Conservation (phyloP, 2,797 vertebrate genomes). For the Pterois miles region DNA sequence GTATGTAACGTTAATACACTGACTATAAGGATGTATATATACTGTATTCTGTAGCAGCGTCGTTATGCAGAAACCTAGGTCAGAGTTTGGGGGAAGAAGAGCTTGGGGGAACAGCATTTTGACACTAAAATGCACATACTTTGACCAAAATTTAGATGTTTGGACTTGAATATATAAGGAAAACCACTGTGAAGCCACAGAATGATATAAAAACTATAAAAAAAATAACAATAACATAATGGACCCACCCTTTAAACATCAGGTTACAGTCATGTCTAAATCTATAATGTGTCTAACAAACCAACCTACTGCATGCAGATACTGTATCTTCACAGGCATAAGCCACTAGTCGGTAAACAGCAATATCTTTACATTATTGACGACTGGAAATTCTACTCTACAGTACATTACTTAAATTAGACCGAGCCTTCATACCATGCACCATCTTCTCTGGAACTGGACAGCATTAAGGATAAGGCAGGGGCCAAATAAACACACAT, state of each 20-base stretch:
- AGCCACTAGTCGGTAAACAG: not conserved
- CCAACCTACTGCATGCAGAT: not conserved
- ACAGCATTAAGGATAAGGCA: slow-evolving; percentile 61
- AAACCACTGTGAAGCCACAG: too few species aligned
- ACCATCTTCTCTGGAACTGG: slow-evolving; percentile 79
- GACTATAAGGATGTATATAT: too few species aligned
- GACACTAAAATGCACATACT: too few species aligned
- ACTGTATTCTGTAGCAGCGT: too few species aligned
- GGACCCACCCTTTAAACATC: not conserved
- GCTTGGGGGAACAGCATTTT: too few species aligned
- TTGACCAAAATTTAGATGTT: too few species aligned
- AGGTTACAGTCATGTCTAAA: not conserved
- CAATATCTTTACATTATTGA: slow-evolving; percentile 4
- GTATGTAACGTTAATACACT: too few species aligned
- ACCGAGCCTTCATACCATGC: slow-evolving; percentile 74
- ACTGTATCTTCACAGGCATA: not conserved
- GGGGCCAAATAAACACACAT: slow-evolving; percentile 54
- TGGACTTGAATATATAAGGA: too few species aligned
- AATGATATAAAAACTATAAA: too few species aligned
- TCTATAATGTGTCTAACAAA: slow-evolving; percentile 6
- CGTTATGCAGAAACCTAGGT: too few species aligned
- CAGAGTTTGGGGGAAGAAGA: too few species aligned
- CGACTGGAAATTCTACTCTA: slow-evolving; percentile 25
- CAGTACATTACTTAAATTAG: slow-evolving; percentile 31
- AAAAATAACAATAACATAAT: too few species aligned